Base-by-base conservation (phyloP, 2,113 vertebrate species). In the Azemiops feae region DNA sequence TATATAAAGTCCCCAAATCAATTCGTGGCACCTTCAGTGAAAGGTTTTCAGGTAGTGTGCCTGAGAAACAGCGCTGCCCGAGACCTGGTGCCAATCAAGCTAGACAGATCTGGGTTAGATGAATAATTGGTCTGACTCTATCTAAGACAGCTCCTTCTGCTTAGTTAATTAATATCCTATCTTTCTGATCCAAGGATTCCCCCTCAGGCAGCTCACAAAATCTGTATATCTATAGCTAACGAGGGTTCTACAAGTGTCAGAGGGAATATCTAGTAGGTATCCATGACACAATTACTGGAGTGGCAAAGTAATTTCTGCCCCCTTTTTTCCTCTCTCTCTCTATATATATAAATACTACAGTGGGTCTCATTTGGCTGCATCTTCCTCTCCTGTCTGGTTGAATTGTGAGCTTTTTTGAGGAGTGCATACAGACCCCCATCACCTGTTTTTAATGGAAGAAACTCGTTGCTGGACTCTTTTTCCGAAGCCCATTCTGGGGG, bases 91-190 rank as follows among this genome's bases (percentile, higher is more conserved):
- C 81, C 92, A 64, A 47, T 93, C 92, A 93, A 57, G 55, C 52
- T 23, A 93, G 92, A 93, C 81, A 90, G 92, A 93, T 93, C 81
- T 93, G 30, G 89, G 74, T 93, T 93, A 93, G 50, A 64, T 90
- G 89, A 93, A 90, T 93, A 93, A 90, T 93, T 93, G 92, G 81
- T 64, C 88, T 90, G 74, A 93, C 88, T 93, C 92, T n/a, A 25
- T 90, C 34, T 93, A 87, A 93, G 81, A 64, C 89, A 90, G 89
- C 89, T 55, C 87, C 92, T 93, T 87, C 81, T 60, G 89, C 88
- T 90, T 93, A 90, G 89, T 86, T 93, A 93, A 93, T 93, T 90
- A 90, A 90, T 60, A 93, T 69, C 92, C 89, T 50, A 20, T 27
- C 89, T 87, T 90, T 60, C 34, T 10, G 39, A 43, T 64, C 81